These are phyloP conservation scores for Andinoacara biseriatus DNA, from an alignment of 2,113 vertebrate genomes.

Conservation along the genomic window DNA sequence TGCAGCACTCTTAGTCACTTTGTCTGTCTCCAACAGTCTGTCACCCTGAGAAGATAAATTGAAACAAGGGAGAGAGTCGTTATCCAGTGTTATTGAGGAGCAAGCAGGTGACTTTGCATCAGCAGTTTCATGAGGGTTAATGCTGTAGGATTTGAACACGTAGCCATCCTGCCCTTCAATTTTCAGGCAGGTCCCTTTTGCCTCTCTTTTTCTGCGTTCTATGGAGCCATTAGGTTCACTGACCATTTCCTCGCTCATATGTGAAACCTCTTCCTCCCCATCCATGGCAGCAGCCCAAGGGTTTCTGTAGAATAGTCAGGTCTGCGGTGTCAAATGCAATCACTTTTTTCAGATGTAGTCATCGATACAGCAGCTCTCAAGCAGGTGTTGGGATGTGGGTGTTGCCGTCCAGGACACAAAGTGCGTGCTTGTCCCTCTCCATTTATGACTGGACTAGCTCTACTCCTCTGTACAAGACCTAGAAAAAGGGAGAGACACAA, in stretches of 20 bases:
- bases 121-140: slow-evolving; percentile 62
- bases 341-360: slow-evolving; percentile 67
- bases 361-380: slow-evolving; percentile 72
- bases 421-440: slow-evolving; percentile 61
- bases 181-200: slow-evolving; percentile 78
- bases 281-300: slow-evolving; percentile 78
- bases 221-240: slow-evolving; percentile 61
- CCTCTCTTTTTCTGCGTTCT: slow-evolving; percentile 76
- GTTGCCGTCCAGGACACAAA: slow-evolving; percentile 57
- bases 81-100: slow-evolving; percentile 72
- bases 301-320: slow-evolving; percentile 63
- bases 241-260: slow-evolving; percentile 64
- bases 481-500: background rate
- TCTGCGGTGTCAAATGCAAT: slow-evolving; percentile 66
- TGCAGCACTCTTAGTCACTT: slow-evolving; percentile 59
- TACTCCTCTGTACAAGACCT: slow-evolving; percentile 59
- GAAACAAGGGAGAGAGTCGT: slow-evolving; percentile 79
- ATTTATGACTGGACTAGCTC: slow-evolving; percentile 66
- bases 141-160: slow-evolving; percentile 82
- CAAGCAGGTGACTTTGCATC: slow-evolving; percentile 58
- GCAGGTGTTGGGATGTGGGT: slow-evolving; percentile 51
- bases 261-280: slow-evolving; percentile 74
- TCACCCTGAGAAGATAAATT: slow-evolving; percentile 79
- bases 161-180: slow-evolving; percentile 84
- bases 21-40: slow-evolving; percentile 57